Base-by-base conservation (phyloP, 2,888 invertebrate genomes). In the Drosophila dives region DNA sequence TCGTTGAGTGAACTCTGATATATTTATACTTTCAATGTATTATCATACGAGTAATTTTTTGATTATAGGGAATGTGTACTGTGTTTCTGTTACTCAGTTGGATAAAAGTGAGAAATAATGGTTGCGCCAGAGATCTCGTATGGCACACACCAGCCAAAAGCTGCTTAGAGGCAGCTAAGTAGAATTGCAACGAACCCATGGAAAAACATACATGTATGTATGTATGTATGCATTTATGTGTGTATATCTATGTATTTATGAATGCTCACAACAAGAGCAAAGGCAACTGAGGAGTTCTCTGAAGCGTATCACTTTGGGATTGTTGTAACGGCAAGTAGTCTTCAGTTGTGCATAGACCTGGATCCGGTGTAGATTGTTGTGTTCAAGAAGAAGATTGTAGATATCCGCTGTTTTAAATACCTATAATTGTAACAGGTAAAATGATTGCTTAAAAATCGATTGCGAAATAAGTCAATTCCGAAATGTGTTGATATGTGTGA, bases 241-340 rank as follows among this genome's bases (percentile, higher is more conserved):
- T 55, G 45, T 23, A 11, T 20, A 54, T 20, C 3, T 12, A n/a
- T 32, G 11, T 32, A 8, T 38, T 45, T 54, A 66, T 54, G 61
- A 45, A 49, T 56, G 61, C 17, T 26, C 36, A 26, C 38, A 36
- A 12, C 17, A 38, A 55, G 55, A 55, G 38, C 55, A 20, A 34
- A 8, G 58, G 62, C 74, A 77, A 77, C 76, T 69, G 72, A 83
- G 75, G 75, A 76, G 90, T 59, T 77, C 83, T 77, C 81, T 89
- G 72, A 91, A 86, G 84, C 91, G 91, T 90, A 82, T 86, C 92
- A 67, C 75, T 83, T 84, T 82, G 73, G 73, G 79, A 60, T 81
- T 73, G 75, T 89, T 73, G 80, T 81, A 89, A 85, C 85, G 84
- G 82, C 83, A 86, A 88, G 64, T 75, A 58, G 80, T 85, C 89